Percentiles rank a stretch among this genome's conserved stretches.
Conservation (phyloP, 2,888 invertebrate species). For the Zygogramma bicolorata region DNA sequence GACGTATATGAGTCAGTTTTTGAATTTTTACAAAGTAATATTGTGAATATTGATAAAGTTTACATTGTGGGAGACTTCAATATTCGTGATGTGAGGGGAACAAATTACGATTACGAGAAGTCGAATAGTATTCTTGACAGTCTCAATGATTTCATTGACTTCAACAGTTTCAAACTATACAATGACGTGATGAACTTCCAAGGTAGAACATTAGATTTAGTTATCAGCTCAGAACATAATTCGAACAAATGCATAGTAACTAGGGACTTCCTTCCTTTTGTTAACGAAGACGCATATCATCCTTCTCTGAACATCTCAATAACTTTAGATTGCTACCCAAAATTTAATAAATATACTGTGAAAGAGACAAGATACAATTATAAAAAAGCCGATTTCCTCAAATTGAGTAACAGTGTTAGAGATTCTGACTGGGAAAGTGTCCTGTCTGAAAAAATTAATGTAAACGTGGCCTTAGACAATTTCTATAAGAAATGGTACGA, state of each 20-base stretch:
- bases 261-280: conserved; percentile 16
- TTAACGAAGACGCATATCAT: conserved; percentile 11
- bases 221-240: conserved; percentile 14
- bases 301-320: conserved; percentile 5
- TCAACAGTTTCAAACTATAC: background rate
- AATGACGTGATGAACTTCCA: conserved; percentile 11
- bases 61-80: conserved; percentile 13
- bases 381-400: background rate
- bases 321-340: background rate
- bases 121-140: background rate
- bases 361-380: background rate
- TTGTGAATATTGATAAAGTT: background rate
- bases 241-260: background rate
- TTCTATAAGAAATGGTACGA: no score
- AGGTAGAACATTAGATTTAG: conserved; percentile 11
- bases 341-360: background rate
- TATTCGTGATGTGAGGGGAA: background rate
- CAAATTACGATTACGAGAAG: background rate
- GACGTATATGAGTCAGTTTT: background rate
- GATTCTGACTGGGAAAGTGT: background rate
- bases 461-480: background rate
- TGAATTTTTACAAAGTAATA: background rate
- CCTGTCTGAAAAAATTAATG: background rate
- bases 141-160: conserved; percentile 15
- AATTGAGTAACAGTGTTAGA: background rate